These are phyloP conservation scores for Synanthedon myopaeformis DNA, from an alignment of 2,888 invertebrate genomes.

Conservation along the genomic window DNA sequence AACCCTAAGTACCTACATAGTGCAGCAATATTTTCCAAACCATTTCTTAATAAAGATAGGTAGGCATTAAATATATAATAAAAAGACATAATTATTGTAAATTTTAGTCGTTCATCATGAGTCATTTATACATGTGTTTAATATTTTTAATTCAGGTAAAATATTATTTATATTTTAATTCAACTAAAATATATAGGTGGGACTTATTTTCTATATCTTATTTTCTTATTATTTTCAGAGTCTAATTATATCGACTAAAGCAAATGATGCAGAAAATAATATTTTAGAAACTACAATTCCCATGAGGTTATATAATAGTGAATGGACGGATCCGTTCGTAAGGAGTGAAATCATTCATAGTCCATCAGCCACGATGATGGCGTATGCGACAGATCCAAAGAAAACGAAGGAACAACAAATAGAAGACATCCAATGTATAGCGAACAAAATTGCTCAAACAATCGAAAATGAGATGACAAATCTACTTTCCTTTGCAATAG, in stretches of 20 bases:
- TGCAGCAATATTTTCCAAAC: not conserved
- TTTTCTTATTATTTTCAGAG: not conserved
- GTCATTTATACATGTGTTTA: not conserved
- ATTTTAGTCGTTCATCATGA: constrained; percentile 1
- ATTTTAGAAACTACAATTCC: constrained; percentile 11
- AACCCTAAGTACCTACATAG: not conserved
- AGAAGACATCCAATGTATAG: constrained; percentile 45
- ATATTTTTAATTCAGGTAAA: not conserved
- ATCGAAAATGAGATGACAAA: constrained; percentile 49
- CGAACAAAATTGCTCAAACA: constrained; percentile 35
- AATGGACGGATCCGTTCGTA: constrained; percentile 40
- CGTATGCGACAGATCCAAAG: constrained; percentile 33
- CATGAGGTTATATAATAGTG: constrained; percentile 7
- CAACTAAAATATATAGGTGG: not conserved
- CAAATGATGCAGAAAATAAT: constrained; percentile 8
- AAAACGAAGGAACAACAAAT: constrained; percentile 50
- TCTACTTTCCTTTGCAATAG: constrained; percentile 37
- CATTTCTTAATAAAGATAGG: not conserved
- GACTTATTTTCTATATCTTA: not conserved
- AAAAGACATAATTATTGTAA: not conserved
- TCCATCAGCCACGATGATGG: constrained; percentile 42
- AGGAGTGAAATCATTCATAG: constrained; percentile 26
- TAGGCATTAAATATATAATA: not conserved
- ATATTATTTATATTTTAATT: not conserved
- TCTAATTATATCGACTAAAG: not conserved